Conservation (phyloP, 2,888 invertebrate species). For the Drosophila tripunctata region DNA sequence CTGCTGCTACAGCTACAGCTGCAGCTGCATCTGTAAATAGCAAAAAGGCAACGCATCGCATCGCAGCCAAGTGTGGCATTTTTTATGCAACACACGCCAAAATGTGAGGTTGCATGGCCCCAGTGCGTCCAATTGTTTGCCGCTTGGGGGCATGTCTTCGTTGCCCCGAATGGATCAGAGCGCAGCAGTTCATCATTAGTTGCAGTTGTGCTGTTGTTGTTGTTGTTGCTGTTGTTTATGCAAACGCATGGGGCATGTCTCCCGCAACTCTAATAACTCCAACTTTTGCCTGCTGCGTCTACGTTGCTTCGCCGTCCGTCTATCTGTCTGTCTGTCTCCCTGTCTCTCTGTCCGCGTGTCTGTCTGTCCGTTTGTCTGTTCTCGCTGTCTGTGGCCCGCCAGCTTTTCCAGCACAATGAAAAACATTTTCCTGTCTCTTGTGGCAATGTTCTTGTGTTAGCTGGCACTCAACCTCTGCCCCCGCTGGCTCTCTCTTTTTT, state of each 20-base stretch:
- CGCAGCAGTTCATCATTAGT: slow-evolving; percentile 45
- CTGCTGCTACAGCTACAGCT: not conserved
- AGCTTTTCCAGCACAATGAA: slow-evolving; percentile 77
- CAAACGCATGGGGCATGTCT: slow-evolving; percentile 78
- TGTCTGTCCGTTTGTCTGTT: no score
- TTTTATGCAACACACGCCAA: slow-evolving; percentile 78
- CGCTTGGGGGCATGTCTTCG: not conserved
- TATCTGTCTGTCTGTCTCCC: not conserved
- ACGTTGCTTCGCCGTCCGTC: not conserved
- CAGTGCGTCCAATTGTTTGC: slow-evolving; percentile 5
- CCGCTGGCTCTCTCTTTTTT: slow-evolving; percentile 5
- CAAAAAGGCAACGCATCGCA: slow-evolving; percentile 53
- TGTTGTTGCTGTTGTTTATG: slow-evolving; percentile 59
- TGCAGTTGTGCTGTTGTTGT: slow-evolving; percentile 7
- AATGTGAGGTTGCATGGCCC: slow-evolving; percentile 36
- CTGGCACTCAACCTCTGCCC: slow-evolving; percentile 32
- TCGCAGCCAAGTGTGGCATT: slow-evolving; percentile 73
- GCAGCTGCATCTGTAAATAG: slow-evolving; percentile 52
- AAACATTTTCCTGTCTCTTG: slow-evolving; percentile 76
- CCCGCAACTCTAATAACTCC: slow-evolving; percentile 78
- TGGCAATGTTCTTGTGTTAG: slow-evolving; percentile 31
- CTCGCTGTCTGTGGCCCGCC: slow-evolving; percentile 22
- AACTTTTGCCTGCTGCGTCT: slow-evolving; percentile 49
- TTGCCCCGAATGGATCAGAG: slow-evolving; percentile 30
- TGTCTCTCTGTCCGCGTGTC: not conserved